Base-by-base conservation (phyloP, 2,888 invertebrate species). In the Caenorhabditis plicata region DNA sequence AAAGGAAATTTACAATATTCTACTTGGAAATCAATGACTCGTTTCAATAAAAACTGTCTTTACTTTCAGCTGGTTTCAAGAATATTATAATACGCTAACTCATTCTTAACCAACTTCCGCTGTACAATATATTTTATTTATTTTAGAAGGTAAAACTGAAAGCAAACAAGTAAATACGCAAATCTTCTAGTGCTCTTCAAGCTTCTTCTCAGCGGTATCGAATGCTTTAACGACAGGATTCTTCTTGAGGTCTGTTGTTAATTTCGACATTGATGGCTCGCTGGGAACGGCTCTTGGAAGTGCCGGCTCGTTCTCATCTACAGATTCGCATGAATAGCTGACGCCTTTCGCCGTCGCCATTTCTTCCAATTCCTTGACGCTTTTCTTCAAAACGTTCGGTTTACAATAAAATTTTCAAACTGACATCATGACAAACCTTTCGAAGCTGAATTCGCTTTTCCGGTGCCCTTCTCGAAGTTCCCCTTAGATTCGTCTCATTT, bases 171-270 rank as follows among this genome's bases (percentile, higher is more conserved):
- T n/a, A n/a, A n/a, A n/a, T n/a, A n/a, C n/a, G n/a, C n/a, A n/a
- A n/a, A n/a, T n/a, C n/a, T n/a, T n/a, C n/a, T n/a, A n/a, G n/a
- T n/a, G 33, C 25, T 39, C 25, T 40, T 40, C 40, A 9, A 40
- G 27, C n/a, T 40, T 26, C 9, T 40, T 27, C 31, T 42, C 42
- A 31, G 42, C 42, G 22, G 4, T 31, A 13, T 42, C 31, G 31
- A 42, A 42, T 4, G 29, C 42, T 31, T 42, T 42, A 7, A 42
- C 42, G 19, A 42, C 31, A 31, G 42, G 42, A 11, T 31, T 31
- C 13, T 29, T 42, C 22, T 29, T 42, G 29, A 42, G 22, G 8
- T 42, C 42, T 31, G 5, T 31, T 20, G 27, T 42, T 22, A 42
- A 17, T 31, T 42, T 42, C 7, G 27, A 11, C 29, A 42, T 17